Evolutionary conservation across 1,140 invertebrate genomes (phyloP), one percentile per base, ranked within the genome.

Genomic region (Delia radicum): DNA sequence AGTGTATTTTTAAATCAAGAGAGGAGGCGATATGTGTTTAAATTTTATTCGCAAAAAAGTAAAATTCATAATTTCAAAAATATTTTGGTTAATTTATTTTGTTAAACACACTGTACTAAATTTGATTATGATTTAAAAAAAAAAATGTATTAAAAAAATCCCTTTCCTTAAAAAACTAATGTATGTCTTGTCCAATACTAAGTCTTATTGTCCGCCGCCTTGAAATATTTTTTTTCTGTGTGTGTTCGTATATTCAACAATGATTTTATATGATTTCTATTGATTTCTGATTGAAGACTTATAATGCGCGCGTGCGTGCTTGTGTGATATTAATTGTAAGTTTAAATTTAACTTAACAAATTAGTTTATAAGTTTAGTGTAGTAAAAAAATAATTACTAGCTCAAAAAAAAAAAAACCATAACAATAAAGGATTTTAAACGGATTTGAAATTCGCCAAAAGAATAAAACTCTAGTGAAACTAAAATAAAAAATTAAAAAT

Each of bases 381-480:
- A 71, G 8, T 27, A 21, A 79, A 75, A 79, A 74, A 75, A 76
- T 72, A 77, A 63, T 48, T 77, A 46, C 75, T 75, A 77, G 27
- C 33, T 67, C 31, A 62, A 74, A 74, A 37, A 21, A 75, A 31
- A 26, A 18, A 69, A 74, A 76, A 71, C 42, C 37, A 78, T 37
- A 77, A 76, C 31, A 78, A 55, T 65, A 81, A 83, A 84, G 79
- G 82, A 84, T 84, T 84, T 84, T 84, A 84, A 84, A 84, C 82
- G 81, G 82, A 81, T 62, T 74, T 74, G 55, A 74, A 63, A 74
- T 74, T 74, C 73, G 42, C 37, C 24, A 73, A 61, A 48, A n/a
- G 42, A 55, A 55, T 21, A 21, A 21, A 21, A 67, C 63, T 29
- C 63, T 72, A 42, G 28, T 73, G 28, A 28, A 55, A 28, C 21